These are phyloP conservation scores for Wiebesia pumilae DNA, from an alignment of 1,140 invertebrate species.

Conservation along the genomic window DNA sequence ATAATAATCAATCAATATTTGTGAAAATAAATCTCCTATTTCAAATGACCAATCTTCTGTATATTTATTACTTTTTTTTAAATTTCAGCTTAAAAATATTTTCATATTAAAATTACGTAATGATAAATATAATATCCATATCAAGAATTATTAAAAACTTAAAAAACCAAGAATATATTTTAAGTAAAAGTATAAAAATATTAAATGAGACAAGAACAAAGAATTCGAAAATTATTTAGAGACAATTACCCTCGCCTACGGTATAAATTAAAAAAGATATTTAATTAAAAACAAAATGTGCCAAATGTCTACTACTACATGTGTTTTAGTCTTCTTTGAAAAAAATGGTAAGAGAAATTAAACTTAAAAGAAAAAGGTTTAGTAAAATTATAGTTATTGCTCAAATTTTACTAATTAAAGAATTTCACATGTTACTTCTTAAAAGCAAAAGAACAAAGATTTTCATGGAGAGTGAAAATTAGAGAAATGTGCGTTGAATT, in stretches of 20 bases:
- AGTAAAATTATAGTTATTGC: conserved; percentile 36
- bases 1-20: no score
- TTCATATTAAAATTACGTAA: no score
- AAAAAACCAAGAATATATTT: no score
- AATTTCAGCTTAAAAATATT: no score
- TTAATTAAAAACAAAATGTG: neutral
- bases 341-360: conserved; percentile 30
- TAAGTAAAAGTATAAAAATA: neutral
- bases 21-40: no score
- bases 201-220: neutral
- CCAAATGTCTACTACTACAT: conserved; percentile 32
- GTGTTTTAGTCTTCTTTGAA: neutral
- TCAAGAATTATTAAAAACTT: no score
- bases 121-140: no score
- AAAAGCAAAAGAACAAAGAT: neutral
- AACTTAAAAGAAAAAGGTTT: conserved; percentile 37
- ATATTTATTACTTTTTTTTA: no score
- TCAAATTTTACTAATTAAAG: conserved; percentile 28
- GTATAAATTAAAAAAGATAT: neutral
- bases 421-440: neutral
- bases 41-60: no score
- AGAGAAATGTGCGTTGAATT: neutral
- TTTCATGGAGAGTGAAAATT: neutral
- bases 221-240: conserved; percentile 24
- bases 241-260: conserved; percentile 1